phyloP scores from a whole-genome alignment of 2,113 vertebrate genomes.

The Ceuthmochares aereus region DNA sequence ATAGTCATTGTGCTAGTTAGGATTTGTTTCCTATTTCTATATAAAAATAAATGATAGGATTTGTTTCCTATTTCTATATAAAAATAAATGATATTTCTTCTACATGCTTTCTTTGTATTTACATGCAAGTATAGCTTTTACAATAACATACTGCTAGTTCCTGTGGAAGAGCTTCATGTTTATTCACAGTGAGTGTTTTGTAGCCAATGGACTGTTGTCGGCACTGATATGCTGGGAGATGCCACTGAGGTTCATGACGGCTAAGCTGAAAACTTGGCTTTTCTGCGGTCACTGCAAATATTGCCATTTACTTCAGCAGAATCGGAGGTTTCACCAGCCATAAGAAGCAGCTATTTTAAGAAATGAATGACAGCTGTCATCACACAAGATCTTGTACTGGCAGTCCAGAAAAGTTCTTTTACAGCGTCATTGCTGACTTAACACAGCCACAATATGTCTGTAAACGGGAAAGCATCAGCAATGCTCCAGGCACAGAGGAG shows the following conservation, averaged over 20 bases:
- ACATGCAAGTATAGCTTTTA: neutral
- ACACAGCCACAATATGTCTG: neutral
- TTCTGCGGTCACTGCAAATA: neutral
- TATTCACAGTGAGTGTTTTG: neutral
- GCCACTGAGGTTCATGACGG: neutral
- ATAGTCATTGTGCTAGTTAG: neutral
- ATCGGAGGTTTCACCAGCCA: neutral
- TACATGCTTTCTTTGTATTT: neutral
- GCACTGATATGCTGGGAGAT: neutral
- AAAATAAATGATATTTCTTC: neutral
- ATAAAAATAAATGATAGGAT: neutral
- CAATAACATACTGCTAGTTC: neutral
- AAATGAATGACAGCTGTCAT: neutral
- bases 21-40: neutral
- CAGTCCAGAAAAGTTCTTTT: neutral
- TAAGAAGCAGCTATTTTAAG: neutral
- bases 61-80: neutral
- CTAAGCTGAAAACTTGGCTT: neutral
- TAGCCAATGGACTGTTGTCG: neutral
- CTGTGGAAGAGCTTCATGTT: neutral
- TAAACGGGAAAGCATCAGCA: neutral
- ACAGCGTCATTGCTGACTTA: neutral
- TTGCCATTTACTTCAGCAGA: neutral
- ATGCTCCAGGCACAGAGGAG: neutral
- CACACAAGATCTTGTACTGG: neutral